Conservation (phyloP, 2,113 vertebrate species). For the Nannobrachium achirus region DNA sequence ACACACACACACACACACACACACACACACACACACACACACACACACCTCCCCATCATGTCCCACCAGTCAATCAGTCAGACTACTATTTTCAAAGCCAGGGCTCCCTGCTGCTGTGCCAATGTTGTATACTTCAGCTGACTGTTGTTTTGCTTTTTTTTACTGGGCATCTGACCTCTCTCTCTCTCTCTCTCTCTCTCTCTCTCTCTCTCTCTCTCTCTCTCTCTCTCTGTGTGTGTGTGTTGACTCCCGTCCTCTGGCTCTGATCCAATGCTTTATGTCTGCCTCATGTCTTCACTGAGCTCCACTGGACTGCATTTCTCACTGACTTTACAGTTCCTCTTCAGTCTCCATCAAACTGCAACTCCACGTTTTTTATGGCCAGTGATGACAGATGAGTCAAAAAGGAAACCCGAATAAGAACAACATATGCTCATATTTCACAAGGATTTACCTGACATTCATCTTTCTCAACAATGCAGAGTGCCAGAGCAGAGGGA, state of each 20-base stretch:
- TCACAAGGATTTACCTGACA: too few species aligned
- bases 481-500: too few species aligned
- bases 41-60: conserved; percentile 14
- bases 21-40: conserved; percentile 18
- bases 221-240: background rate
- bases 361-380: too few species aligned
- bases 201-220: background rate
- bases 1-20: background rate
- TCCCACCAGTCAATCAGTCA: background rate
- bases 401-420: too few species aligned
- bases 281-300: conserved; percentile 48
- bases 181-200: conserved; percentile 8
- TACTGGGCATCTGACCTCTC: conserved; percentile 8
- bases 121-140: conserved; percentile 46
- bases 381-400: too few species aligned
- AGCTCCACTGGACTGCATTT: conserved; percentile 18
- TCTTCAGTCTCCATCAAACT: too few species aligned
- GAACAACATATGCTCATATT: too few species aligned
- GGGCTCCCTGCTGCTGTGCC: conserved; percentile 33
- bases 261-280: conserved; percentile 27
- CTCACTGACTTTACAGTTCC: background rate
- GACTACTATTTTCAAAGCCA: conserved; percentile 9
- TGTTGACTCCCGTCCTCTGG: conserved; percentile 48
- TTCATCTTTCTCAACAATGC: too few species aligned
- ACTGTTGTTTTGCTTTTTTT: conserved; percentile 50